Evolutionary conservation across 2,888 invertebrate genomes (phyloP), one percentile per base, ranked within the genome.

Genomic region (Scrobipalpa atriplicella): DNA sequence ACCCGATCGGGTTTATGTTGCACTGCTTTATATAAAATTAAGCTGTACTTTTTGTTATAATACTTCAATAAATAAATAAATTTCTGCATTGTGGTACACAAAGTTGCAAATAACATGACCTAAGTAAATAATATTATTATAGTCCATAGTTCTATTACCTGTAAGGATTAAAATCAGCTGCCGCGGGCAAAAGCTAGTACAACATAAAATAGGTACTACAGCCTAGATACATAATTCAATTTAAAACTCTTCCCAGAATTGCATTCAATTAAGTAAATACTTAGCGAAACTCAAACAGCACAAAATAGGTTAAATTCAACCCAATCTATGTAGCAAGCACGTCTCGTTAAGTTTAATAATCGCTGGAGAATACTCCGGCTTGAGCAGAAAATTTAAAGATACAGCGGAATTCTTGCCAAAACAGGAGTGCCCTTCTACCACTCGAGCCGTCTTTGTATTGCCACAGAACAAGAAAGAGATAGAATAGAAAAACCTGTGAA

Each of bases 361-460:
- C 85, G 83, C 85, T 82, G 67, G 82, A 86, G 81, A 77, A 78
- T 81, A 78, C 86, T 84, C 72, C 78, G 81, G 81, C 87, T 88
- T 83, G 21, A 54, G 54, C 54, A 79, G 80, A 81, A 81, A 86
- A 86, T 89, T 89, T 87, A 87, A 90, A 91, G 90, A 91, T 85
- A 91, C 89, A 89, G 83, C 83, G 76, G 79, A 85, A 64, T 86
- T 86, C 89, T 89, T 91, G 91, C 91, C 91, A 92, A 89, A 77
- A 82, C 70, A 78, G 67, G 75, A 89, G 89, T 82, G 78, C 77
- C 79, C 84, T 85, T 73, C 72, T 75, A 72, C 63, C 69, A 71
- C 77, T 78, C 73, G 73, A 72, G 73, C 65, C 75, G 76, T 77
- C 80, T 81, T 80, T 79, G 74, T 75, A 38, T 13, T 13, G 58